Evolutionary conservation across 2,113 vertebrate species (phyloP), one percentile per base, ranked within the genome.

Genomic region (Tylochromis polylepis): DNA sequence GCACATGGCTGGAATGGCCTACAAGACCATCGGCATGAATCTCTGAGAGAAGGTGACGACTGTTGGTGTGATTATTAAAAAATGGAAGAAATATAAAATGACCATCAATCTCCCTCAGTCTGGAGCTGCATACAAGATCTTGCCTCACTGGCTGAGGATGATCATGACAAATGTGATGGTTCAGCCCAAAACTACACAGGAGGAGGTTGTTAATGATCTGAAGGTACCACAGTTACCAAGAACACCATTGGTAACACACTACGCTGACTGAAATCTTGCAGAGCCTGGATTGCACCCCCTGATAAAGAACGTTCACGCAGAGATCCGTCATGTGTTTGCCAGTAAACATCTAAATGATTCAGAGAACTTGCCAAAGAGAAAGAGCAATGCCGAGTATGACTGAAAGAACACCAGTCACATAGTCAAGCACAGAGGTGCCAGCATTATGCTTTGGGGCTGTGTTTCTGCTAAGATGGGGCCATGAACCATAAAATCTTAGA

Each of bases 291-390:
- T 5, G 31, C 31, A 31, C 31, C 5, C 31, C 31, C 31, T 31
- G 5, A 2, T 31, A 6, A 31, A 31, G 2, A 31, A 31, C 36
- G 31, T n/a, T 65, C 60, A 65, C n/a, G 2, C 36, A 36, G 18
- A 65, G 60, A 36, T 36, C 60, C 18, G 20, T 65, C 60, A 65
- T 65, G 60, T 65, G 60, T 65, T 36, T 65, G 60, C 29, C 29
- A 29, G 29, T 36, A 18, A 36, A 65, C 60, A 65, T n/a, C 60
- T n/a, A 65, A 65, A 7, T 36, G 6, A n/a, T 36, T 65, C 60
- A 36, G 10, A 8, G 18, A 62, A n/a, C 31, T n/a, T 18, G 18
- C 60, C 36, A 36, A 65, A 65, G 60, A 65, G 9, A 62, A 5
- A 14, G 60, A 65, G 5, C 59, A 62, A 62, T 62, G 9, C 0